Percentiles rank a stretch among this genome's conserved stretches.
Conservation (phyloP, 2,888 invertebrate genomes). For the Apamea anceps region DNA sequence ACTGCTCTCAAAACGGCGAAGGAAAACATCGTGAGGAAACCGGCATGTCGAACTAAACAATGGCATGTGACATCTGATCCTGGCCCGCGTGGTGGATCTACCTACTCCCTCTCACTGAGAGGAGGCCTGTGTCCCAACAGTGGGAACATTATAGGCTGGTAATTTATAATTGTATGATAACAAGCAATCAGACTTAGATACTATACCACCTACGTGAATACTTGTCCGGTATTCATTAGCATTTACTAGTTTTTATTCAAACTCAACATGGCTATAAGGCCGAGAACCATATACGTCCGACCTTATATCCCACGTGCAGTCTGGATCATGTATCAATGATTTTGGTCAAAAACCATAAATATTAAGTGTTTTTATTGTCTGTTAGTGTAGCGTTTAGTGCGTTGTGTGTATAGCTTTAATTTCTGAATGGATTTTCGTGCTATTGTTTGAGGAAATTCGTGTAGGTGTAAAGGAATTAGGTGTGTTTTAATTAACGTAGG, state of each 20-base stretch:
- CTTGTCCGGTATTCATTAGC: constrained; percentile 32
- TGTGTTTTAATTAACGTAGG: not conserved
- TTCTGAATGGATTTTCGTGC: not conserved
- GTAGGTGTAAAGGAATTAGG: not conserved
- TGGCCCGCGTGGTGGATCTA: too few species aligned
- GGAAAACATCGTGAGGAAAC: too few species aligned
- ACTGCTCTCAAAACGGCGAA: too few species aligned
- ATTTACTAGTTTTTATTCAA: constrained; percentile 60
- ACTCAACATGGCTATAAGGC: constrained; percentile 56
- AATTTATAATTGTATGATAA: constrained; percentile 8
- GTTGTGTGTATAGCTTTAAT: constrained; percentile 22
- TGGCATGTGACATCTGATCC: too few species aligned
- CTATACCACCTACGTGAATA: constrained; percentile 35
- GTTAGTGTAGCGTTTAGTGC: constrained; percentile 15
- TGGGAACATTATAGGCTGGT: too few species aligned
- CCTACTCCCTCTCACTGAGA: too few species aligned
- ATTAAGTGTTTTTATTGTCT: constrained; percentile 33
- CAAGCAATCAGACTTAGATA: not conserved
- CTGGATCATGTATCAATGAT: constrained; percentile 52
- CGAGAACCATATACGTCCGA: constrained; percentile 59
- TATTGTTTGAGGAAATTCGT: not conserved
- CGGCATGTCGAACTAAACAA: too few species aligned
- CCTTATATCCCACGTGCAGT: constrained; percentile 76
- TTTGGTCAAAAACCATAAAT: constrained; percentile 44
- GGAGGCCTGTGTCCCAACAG: too few species aligned